These are phyloP conservation scores for Gryon sp. DNA, from an alignment of 1,140 invertebrate genomes.

Conservation along the genomic window DNA sequence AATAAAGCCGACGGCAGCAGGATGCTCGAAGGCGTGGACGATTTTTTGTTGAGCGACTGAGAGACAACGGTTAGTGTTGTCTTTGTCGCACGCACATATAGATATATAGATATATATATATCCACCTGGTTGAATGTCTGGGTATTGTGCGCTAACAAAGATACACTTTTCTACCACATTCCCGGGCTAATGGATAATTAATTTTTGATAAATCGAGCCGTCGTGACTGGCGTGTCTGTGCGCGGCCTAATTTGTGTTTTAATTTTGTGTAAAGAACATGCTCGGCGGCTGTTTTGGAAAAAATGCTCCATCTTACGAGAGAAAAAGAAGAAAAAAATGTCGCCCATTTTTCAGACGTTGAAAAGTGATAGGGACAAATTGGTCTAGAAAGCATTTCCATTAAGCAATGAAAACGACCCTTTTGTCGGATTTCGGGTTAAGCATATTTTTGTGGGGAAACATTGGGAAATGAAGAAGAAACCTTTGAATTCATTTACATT, in stretches of 20 bases:
- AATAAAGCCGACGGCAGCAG: slow-evolving; percentile 59
- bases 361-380: slow-evolving; percentile 48
- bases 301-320: neutral
- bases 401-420: neutral
- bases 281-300: neutral
- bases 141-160: slow-evolving; percentile 73
- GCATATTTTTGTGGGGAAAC: too few species aligned
- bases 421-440: too few species aligned
- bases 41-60: slow-evolving; percentile 69
- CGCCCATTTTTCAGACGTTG: slow-evolving; percentile 16
- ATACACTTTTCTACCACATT: slow-evolving; percentile 75
- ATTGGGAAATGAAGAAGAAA: too few species aligned
- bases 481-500: too few species aligned
- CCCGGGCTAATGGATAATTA: slow-evolving; percentile 76
- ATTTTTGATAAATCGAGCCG: slow-evolving; percentile 76
- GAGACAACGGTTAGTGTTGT: too few species aligned
- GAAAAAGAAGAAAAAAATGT: neutral
- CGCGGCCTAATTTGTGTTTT: slow-evolving; percentile 73
- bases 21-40: slow-evolving; percentile 73
- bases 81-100: too few species aligned
- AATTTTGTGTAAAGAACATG: slow-evolving; percentile 70
- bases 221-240: slow-evolving; percentile 71
- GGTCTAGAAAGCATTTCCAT: slow-evolving; percentile 7
- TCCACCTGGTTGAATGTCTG: slow-evolving; percentile 28
- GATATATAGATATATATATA: too few species aligned